Percentiles rank a stretch among this genome's conserved stretches.
Conservation (phyloP, 1,140 invertebrate species). For the Thalassaphorura encarpata region DNA sequence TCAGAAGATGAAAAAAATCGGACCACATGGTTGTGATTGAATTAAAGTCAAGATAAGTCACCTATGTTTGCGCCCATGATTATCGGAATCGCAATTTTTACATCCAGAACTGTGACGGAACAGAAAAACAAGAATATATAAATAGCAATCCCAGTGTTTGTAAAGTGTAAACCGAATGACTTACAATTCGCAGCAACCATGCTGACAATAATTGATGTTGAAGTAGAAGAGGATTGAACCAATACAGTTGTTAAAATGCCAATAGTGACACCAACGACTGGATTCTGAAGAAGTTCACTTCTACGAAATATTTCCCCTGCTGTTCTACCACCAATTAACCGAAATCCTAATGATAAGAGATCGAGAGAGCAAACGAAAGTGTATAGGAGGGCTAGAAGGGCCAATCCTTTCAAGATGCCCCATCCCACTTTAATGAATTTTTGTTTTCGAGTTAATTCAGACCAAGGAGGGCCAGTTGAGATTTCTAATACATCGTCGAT, state of each 20-base stretch:
- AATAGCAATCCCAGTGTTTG: neutral
- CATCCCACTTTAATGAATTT: neutral
- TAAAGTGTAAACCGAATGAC: slow-evolving; percentile 16
- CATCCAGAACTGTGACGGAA: slow-evolving; percentile 41
- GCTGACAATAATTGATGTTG: slow-evolving; percentile 50
- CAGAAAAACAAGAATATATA: slow-evolving; percentile 2
- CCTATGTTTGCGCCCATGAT: slow-evolving; percentile 42
- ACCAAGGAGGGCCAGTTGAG: too few species aligned
- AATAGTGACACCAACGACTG: slow-evolving; percentile 46
- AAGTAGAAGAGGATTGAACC: slow-evolving; percentile 51
- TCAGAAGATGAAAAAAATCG: neutral
- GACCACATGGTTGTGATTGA: too few species aligned
- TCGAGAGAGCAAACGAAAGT: slow-evolving; percentile 50
- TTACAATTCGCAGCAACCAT: slow-evolving; percentile 49
- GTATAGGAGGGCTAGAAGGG: slow-evolving; percentile 42
- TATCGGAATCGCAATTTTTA: slow-evolving; percentile 46
- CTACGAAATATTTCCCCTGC: slow-evolving; percentile 41
- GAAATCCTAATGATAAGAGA: slow-evolving; percentile 46
- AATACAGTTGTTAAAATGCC: slow-evolving; percentile 51
- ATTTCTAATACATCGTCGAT: too few species aligned
- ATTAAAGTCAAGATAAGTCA: too few species aligned
- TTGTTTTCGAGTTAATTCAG: too few species aligned
- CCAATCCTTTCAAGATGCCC: slow-evolving; percentile 32
- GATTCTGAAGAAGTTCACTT: slow-evolving; percentile 45
- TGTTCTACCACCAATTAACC: slow-evolving; percentile 43